A percentile compares a stretch with the other conserved stretches of the same genome.
phyloP scores from a whole-genome alignment of 2,797 vertebrate species.

The Clarias laeviceps region DNA sequence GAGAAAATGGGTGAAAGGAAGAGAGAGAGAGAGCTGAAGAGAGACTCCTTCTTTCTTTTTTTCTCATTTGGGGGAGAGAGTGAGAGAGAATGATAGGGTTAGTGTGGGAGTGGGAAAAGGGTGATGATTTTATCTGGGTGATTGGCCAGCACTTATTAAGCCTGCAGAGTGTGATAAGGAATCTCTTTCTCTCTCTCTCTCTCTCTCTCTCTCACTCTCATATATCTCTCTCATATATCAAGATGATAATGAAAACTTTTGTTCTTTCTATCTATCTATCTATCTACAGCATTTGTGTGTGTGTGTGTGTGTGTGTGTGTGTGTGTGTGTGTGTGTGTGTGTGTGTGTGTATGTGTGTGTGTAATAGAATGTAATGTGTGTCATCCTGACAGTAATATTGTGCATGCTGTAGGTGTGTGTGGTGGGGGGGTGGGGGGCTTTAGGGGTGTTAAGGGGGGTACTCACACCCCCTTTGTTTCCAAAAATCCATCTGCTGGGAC shows the following conservation, averaged over 20 bases:
- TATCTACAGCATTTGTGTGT: background rate
- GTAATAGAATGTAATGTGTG: background rate
- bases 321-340: constrained; percentile 2
- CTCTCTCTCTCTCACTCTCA: background rate
- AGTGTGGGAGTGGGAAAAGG: constrained; percentile 73
- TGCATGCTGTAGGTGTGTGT: constrained; percentile 42
- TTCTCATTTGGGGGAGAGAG: constrained; percentile 53
- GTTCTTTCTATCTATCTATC: constrained; percentile 31
- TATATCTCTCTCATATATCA: constrained; percentile 2
- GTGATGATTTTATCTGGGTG: constrained; percentile 80
- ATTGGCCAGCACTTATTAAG: constrained; percentile 81
- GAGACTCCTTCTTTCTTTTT: constrained; percentile 47
- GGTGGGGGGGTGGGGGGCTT: constrained; percentile 49
- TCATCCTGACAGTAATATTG: constrained; percentile 80
- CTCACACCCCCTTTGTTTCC: constrained; percentile 79
- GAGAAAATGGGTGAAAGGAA: constrained; percentile 67
- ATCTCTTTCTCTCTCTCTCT: constrained; percentile 1
- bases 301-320: constrained; percentile 16
- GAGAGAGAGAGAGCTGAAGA: constrained; percentile 65
- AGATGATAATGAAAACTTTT: too few species aligned
- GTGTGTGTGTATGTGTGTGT: constrained; percentile 31
- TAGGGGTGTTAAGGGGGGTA: constrained; percentile 61
- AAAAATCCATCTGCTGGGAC: constrained; percentile 90
- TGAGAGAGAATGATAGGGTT: constrained; percentile 72
- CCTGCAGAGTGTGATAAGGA: constrained; percentile 79